Base-by-base conservation (phyloP, 2,888 invertebrate species). In the Dryococelus australis region DNA sequence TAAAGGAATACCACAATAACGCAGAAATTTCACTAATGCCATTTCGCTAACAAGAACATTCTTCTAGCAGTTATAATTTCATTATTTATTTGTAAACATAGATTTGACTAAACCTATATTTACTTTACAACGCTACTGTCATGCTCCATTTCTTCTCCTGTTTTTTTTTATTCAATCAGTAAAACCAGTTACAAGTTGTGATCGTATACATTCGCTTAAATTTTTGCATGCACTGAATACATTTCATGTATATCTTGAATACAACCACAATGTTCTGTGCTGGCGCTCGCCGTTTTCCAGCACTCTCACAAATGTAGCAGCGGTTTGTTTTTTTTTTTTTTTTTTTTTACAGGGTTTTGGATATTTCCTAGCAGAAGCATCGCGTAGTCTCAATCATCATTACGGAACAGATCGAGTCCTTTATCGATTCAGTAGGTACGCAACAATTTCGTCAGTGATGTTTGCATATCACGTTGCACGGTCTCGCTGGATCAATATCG, bases 171-270 rank as follows among this genome's bases (percentile, higher is more conserved):
- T 83, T 9, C 83, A 83, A 83, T 83, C 26, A 43, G 83, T 26
- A 83, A 83, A 83, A 83, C 27, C 83, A 83, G 8, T 83, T 27
- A 83, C 28, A 83, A 83, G 26, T 43, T 27, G 27, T 16, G 83
- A 83, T 83, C 10, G 27, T 83, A 26, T 83, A 83, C 83, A 83
- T n/a, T n/a, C n/a, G n/a, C n/a, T n/a, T n/a, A n/a, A n/a, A n/a
- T n/a, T n/a, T n/a, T n/a, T n/a, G n/a, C n/a, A n/a, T n/a, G n/a
- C n/a, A n/a, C n/a, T n/a, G n/a, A n/a, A n/a, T n/a, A n/a, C n/a
- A n/a, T n/a, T n/a, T n/a, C n/a, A n/a, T n/a, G n/a, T n/a, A n/a
- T n/a, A n/a, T n/a, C n/a, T n/a, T n/a, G n/a, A n/a, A n/a, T n/a
- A n/a, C n/a, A n/a, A n/a, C n/a, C n/a, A n/a, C n/a, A n/a, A n/a